These are phyloP conservation scores for Brachynemurus nebulosus DNA, from an alignment of 2,888 invertebrate species.

Conservation along the genomic window DNA sequence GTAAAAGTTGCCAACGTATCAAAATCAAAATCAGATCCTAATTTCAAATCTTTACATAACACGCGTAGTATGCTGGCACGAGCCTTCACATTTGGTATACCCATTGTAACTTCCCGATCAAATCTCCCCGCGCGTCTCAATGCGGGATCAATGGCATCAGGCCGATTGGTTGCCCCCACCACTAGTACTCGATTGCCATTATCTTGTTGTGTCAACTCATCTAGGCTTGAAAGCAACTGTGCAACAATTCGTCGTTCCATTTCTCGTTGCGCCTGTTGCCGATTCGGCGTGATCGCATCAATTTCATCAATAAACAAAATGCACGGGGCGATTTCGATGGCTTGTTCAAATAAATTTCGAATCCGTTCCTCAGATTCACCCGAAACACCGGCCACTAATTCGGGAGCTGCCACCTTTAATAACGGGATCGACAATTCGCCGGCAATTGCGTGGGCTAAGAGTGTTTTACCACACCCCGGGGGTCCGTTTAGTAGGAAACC, in stretches of 20 bases:
- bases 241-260: slow-evolving; percentile 95
- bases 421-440: slow-evolving; percentile 76
- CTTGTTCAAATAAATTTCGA: slow-evolving; percentile 79
- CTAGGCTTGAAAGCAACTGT: slow-evolving; percentile 78
- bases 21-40: slow-evolving; percentile 58
- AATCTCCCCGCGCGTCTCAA: slow-evolving; percentile 84
- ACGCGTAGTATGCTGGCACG: slow-evolving; percentile 64
- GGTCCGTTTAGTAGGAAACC: slow-evolving; percentile 92
- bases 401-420: slow-evolving; percentile 79
- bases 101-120: slow-evolving; percentile 84
- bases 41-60: slow-evolving; percentile 53
- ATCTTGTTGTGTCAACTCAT: slow-evolving; percentile 43
- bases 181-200: slow-evolving; percentile 56
- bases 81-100: slow-evolving; percentile 79
- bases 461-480: slow-evolving; percentile 86
- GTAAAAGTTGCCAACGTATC: slow-evolving; percentile 65
- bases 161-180: slow-evolving; percentile 91
- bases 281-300: slow-evolving; percentile 86
- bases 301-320: slow-evolving; percentile 93
- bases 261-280: slow-evolving; percentile 80
- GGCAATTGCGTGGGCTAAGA: slow-evolving; percentile 68
- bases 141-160: slow-evolving; percentile 85
- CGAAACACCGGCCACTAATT: slow-evolving; percentile 85
- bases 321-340: slow-evolving; percentile 58
- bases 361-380: slow-evolving; percentile 93